Evolutionary conservation across 2,113 vertebrate genomes (phyloP).

Genomic region (Rhabdornis inornatus): DNA sequence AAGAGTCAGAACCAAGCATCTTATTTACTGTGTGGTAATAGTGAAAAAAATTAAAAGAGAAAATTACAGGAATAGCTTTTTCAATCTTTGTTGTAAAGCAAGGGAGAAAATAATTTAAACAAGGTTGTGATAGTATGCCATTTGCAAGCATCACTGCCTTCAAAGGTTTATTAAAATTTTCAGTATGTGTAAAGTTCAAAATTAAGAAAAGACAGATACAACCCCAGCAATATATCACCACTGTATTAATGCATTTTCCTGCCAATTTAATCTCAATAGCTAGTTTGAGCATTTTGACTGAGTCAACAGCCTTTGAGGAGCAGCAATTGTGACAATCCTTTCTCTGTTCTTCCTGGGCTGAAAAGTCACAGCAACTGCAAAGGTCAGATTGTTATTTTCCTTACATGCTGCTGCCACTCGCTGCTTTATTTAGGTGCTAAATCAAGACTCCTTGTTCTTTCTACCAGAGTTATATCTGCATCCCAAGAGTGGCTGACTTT

Average conservation of each 20-base stretch:
- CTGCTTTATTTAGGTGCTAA: not conserved
- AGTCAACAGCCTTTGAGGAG: not conserved
- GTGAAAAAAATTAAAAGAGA: not conserved
- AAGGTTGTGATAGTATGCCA: not conserved
- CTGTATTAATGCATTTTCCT: not conserved
- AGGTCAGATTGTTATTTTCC: not conserved
- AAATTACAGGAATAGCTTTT: not conserved
- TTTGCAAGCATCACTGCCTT: not conserved
- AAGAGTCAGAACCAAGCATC: not conserved
- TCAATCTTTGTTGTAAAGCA: not conserved
- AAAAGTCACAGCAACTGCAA: not conserved
- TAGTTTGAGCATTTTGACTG: not conserved
- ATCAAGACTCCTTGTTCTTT: not conserved
- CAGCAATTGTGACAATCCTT: not conserved
- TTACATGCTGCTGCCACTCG: not conserved
- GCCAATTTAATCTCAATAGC: not conserved
- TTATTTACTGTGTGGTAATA: not conserved
- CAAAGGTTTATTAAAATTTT: not conserved
- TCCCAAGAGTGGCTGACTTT: not conserved
- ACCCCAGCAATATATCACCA: not conserved
- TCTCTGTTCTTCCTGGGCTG: not conserved
- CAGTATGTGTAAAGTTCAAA: not conserved
- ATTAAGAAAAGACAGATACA: not conserved
- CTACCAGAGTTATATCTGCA: not conserved
- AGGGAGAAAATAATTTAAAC: not conserved